These are phyloP conservation scores for Poeciliopsis turrubarensis DNA, from an alignment of 2,113 vertebrate genomes.

Conservation along the genomic window DNA sequence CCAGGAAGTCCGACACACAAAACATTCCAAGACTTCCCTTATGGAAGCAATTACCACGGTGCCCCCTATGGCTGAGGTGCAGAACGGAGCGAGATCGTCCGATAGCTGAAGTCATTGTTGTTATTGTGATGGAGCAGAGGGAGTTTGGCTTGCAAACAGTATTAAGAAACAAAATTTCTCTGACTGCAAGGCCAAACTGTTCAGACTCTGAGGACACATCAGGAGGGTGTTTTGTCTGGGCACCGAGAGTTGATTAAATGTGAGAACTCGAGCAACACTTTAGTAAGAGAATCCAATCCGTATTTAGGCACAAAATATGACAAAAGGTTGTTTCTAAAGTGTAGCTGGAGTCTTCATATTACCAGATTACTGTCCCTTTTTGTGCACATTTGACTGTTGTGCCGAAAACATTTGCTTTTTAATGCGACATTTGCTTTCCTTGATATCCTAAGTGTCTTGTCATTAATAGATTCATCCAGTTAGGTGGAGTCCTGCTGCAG, in stretches of 20 bases:
- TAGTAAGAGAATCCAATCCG: not conserved
- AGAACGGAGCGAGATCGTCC: constrained; percentile 53
- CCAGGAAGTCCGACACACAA: constrained; percentile 74
- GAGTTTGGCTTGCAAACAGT: constrained; percentile 41
- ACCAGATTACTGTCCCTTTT: not conserved
- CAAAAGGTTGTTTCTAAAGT: not conserved
- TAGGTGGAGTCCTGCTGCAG: too few relatives aligned
- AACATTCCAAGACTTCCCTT: constrained; percentile 79
- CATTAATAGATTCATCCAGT: not conserved
- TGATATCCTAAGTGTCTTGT: not conserved
- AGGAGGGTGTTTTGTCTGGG: constrained; percentile 4
- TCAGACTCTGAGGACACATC: not conserved
- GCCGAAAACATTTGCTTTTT: not conserved
- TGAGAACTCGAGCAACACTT: not conserved
- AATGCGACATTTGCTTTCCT: not conserved
- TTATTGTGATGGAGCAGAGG: constrained; percentile 41
- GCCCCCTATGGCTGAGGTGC: constrained; percentile 42
- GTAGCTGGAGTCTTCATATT: not conserved
- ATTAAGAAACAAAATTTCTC: constrained; percentile 16
- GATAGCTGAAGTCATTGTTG: constrained; percentile 60
- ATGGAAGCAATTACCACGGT: constrained; percentile 78
- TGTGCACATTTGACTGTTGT: not conserved
- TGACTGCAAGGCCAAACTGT: not conserved
- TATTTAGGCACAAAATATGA: not conserved
- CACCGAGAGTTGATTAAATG: not conserved